These are phyloP conservation scores for Drosophila bocqueti DNA, from an alignment of 1,140 invertebrate species.

Conservation along the genomic window DNA sequence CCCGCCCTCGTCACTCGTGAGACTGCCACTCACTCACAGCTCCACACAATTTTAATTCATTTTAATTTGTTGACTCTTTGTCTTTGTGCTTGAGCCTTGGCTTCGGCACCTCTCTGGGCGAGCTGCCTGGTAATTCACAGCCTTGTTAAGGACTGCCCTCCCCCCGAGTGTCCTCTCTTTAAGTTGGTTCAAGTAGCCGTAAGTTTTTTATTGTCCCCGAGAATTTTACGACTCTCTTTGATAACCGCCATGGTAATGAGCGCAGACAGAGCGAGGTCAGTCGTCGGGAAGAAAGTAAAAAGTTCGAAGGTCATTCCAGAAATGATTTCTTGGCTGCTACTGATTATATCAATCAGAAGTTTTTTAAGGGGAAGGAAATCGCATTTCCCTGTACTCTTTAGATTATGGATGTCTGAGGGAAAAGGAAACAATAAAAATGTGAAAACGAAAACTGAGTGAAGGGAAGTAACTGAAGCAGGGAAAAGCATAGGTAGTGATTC, in stretches of 20 bases:
- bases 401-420: neutral
- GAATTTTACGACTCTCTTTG: no score
- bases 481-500: neutral
- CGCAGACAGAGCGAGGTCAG: no score
- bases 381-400: neutral
- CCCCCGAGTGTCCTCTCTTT: slow-evolving; percentile 14
- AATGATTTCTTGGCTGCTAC: no score
- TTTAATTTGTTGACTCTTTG: slow-evolving; percentile 60
- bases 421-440: no score
- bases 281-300: no score
- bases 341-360: no score
- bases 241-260: no score
- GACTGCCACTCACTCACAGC: slow-evolving; percentile 39
- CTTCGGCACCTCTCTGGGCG: slow-evolving; percentile 1
- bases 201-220: slow-evolving; percentile 25
- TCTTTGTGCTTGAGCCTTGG: slow-evolving; percentile 36
- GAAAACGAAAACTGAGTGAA: neutral
- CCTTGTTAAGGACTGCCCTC: slow-evolving; percentile 24
- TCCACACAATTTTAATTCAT: slow-evolving; percentile 60
- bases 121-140: slow-evolving; percentile 10
- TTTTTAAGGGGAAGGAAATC: neutral
- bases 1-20: neutral
- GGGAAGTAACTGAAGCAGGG: neutral
- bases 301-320: no score
- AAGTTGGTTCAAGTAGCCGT: slow-evolving; percentile 43